Percentiles rank a stretch among this genome's conserved stretches.
Conservation (phyloP, 2,113 vertebrate genomes). For the Ifrita kowaldi region DNA sequence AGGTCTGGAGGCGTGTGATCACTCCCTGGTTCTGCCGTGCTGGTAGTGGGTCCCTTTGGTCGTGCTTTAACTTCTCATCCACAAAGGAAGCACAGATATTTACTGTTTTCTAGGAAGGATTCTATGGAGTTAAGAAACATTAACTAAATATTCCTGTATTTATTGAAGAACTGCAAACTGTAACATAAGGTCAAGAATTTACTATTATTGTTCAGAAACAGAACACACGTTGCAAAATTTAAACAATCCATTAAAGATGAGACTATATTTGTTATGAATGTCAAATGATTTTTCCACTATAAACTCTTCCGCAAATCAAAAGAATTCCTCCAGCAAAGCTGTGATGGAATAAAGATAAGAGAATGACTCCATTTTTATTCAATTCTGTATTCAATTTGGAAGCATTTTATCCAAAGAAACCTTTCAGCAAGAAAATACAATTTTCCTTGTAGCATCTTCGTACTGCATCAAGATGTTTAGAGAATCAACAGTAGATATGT, state of each 20-base stretch:
- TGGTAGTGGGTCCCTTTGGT: background rate
- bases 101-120: background rate
- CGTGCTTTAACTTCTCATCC: background rate
- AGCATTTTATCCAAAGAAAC: background rate
- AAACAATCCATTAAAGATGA: constrained; percentile 20
- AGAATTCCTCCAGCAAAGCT: constrained; percentile 11
- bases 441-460: background rate
- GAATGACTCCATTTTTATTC: background rate
- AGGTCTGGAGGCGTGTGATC: background rate
- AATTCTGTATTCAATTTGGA: constrained; percentile 2
- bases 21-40: background rate
- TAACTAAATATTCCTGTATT: background rate
- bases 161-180: background rate
- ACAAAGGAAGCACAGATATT: background rate
- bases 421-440: background rate
- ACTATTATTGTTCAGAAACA: background rate
- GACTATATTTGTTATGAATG: background rate
- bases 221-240: background rate
- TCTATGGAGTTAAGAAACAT: background rate
- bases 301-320: constrained; percentile 14
- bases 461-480: background rate
- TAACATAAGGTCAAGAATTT: background rate
- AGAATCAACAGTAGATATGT: background rate
- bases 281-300: constrained; percentile 31
- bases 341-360: background rate